Conservation (phyloP, 2,797 vertebrate genomes). For the Podarcis siculus region DNA sequence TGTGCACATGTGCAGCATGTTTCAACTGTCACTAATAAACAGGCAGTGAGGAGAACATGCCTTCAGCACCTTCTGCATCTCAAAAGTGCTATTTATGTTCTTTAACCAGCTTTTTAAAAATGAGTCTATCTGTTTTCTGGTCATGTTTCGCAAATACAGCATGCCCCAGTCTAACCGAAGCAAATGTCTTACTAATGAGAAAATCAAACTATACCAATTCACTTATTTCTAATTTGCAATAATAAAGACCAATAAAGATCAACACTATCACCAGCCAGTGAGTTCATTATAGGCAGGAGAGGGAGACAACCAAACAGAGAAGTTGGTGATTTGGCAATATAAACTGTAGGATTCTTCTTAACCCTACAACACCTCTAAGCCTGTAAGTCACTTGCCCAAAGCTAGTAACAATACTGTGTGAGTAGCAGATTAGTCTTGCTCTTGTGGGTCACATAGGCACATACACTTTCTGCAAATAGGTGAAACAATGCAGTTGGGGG, state of each 20-base stretch:
- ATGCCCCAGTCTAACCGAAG: background rate
- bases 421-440: background rate
- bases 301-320: background rate
- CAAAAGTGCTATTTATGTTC: background rate
- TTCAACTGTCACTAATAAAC: too few relatives aligned
- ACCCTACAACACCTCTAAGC: background rate
- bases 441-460: background rate
- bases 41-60: background rate
- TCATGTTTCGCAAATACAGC: background rate
- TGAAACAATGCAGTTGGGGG: background rate
- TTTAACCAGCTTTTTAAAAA: too few relatives aligned
- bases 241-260: background rate
- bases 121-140: background rate
- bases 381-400: background rate
- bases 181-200: background rate
- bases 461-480: background rate
- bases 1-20: background rate
- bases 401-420: background rate
- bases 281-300: background rate
- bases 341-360: background rate
- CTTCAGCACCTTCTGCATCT: background rate
- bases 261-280: background rate
- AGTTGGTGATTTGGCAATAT: background rate
- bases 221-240: background rate
- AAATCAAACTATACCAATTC: background rate